Base-by-base conservation (phyloP, 2,888 invertebrate species). In the Yponomeuta sedellus region DNA sequence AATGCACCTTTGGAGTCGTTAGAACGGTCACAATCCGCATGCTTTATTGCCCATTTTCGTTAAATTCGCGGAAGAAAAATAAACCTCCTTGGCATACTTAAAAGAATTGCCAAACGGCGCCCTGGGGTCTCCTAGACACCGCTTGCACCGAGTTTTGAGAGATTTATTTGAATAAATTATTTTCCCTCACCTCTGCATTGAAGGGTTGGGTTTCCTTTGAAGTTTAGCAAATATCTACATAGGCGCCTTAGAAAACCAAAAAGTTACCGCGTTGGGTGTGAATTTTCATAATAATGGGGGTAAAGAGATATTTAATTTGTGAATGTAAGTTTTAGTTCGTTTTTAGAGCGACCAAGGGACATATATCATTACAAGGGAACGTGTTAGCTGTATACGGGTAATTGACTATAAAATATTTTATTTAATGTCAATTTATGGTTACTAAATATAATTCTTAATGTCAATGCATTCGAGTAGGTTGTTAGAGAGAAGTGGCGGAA, bases 141-240 rank as follows among this genome's bases (percentile, higher is more conserved):
- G 73, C 71, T 75, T 76, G 78, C 78, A 78, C 81, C 83, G 85
- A 85, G 84, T 83, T 78, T 81, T 77, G 70, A 72, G 75, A 86
- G 89, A 91, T 90, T 91, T 90, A 90, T 91, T 82, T 85, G 86
- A 89, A 90, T 90, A 91, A 89, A 91, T 91, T 87, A 90, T 87
- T 83, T 85, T 59, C 20, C n/a, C 52, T 81, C 76, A 82, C 75
- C 83, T 80, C 88, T 90, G 88, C 83, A 86, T 75, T 84, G 88
- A 89, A 89, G 90, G 90, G 90, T 88, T 89, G 83, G 12, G 16
- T 77, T 81, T 40, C n/a, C 25, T 59, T 59, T 20, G 20, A 59
- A 22, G 25, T 59, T 20, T 22, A 22, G 20, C 59, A 52, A 52
- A 52, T 34, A 34, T n/a, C n/a, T n/a, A n/a, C n/a, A 34, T 34